Percentiles rank a stretch among this genome's conserved stretches.
Conservation (phyloP, 2,888 invertebrate species). For the Ecliptopera silaceata region DNA sequence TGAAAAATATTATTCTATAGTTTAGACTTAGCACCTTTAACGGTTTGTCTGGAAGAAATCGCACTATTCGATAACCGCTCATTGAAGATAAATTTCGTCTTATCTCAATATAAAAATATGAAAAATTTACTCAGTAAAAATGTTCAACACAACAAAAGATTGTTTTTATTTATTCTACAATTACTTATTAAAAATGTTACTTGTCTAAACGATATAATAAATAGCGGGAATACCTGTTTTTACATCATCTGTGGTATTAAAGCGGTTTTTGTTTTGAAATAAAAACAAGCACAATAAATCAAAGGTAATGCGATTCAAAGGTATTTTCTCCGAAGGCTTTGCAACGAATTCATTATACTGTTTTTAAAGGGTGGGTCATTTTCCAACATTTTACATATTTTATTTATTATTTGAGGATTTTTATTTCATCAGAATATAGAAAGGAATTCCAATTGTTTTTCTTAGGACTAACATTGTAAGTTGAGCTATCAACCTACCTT, state of each 20-base stretch:
- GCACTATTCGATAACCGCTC: too few species aligned
- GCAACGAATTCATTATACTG: conserved; percentile 6
- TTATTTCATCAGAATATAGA: background rate
- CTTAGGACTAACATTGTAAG: too few species aligned
- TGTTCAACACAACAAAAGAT: too few species aligned
- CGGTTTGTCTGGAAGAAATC: too few species aligned
- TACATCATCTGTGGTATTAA: conserved; percentile 5
- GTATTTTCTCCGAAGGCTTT: conserved; percentile 7
- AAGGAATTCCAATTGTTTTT: too few species aligned
- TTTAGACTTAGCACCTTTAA: too few species aligned
- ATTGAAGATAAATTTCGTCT: too few species aligned
- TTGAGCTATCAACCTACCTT: too few species aligned
- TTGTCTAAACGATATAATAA: conserved; percentile 4
- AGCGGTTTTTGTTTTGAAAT: conserved; percentile 18
- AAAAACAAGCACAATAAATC: conserved; percentile 25
- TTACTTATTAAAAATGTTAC: background rate
- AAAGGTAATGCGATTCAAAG: conserved; percentile 18
- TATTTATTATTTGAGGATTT: background rate
- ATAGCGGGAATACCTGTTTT: conserved; percentile 12
- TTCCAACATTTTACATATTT: conserved; percentile 4
- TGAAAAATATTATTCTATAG: too few species aligned
- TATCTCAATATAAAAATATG: too few species aligned
- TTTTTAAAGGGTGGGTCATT: conserved; percentile 1
- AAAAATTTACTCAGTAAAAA: too few species aligned
- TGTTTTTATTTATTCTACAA: background rate